Conservation (phyloP, 2,888 invertebrate species). For the Rapana venosa region DNA sequence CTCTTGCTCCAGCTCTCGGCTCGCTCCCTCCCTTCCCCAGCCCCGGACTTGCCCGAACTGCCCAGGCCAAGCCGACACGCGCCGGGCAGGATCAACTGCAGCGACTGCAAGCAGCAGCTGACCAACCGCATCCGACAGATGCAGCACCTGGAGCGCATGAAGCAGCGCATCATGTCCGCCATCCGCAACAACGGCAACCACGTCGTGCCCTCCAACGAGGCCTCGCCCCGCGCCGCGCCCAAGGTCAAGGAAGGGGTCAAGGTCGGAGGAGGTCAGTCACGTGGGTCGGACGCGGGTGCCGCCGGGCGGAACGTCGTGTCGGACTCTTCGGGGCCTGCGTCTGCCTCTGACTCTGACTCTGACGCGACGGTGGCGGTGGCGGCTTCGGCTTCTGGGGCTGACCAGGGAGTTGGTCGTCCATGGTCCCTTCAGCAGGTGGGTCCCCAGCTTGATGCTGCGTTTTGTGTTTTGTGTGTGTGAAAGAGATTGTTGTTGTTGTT, state of each 20-base stretch:
- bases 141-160: constrained; percentile 35
- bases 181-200: constrained; percentile 9
- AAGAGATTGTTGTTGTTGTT: background rate
- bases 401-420: background rate
- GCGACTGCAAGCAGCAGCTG: constrained; percentile 17
- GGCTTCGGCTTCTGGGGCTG: no score
- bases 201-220: background rate
- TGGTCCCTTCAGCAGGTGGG: background rate
- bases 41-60: background rate
- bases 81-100: constrained; percentile 23
- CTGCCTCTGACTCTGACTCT: no score
- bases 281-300: background rate
- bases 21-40: background rate
- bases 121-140: constrained; percentile 38
- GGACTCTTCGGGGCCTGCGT: no score
- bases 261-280: background rate
- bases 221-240: background rate
- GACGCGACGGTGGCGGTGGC: no score
- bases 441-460: background rate
- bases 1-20: background rate
- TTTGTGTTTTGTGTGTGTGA: background rate
- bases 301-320: no score
- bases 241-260: background rate
- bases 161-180: constrained; percentile 32
- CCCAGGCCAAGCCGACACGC: background rate